Base-by-base conservation (phyloP, 2,888 invertebrate species). In the Tetanocera ferruginea region DNA sequence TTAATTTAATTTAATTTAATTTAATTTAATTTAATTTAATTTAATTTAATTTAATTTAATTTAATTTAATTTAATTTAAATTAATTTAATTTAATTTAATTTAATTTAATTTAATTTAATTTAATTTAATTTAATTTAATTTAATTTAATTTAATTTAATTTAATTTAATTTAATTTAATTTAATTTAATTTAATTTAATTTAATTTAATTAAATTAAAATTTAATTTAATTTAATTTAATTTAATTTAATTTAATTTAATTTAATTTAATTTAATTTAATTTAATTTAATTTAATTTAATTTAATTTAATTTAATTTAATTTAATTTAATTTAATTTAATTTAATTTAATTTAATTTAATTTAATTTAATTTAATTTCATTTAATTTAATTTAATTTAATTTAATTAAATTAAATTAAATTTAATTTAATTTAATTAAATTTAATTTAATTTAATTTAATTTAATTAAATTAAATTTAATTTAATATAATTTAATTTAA, bases 371-470 rank as follows among this genome's bases (percentile, higher is more conserved):
- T 37, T n/a, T n/a, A n/a, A n/a, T n/a, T n/a, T n/a, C n/a, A n/a
- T n/a, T n/a, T n/a, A n/a, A n/a, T n/a, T n/a, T 43, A 43, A 37
- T 67, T 67, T 43, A 37, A 67, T 67, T 67, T 43, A 67, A 37
- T 67, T 67, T 43, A 37, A 67, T 67, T 67, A 34, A 67, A 37
- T 67, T 67, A 34, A 37, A 67, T 67, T 67, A 34, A 67, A 37
- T 67, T 67, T 43, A 51, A 70, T 70, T 52, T 52, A 52, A 51
- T 70, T 52, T 52, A 25, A 70, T 70, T 70, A 51, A 52, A 28
- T 70, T 70, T 52, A 25, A 70, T 73, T 73, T 37, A 60, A 34
- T 73, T 73, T 37, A 34, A 60, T 71, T 71, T 52, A 52, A 31
- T 71, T 71, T 28, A 19, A 60, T 60, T 73, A 19, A 19, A 60